Evolutionary conservation across 92 coral and sea anemone species (phyloP).

Genomic region (Nematostella vectensis): DNA sequence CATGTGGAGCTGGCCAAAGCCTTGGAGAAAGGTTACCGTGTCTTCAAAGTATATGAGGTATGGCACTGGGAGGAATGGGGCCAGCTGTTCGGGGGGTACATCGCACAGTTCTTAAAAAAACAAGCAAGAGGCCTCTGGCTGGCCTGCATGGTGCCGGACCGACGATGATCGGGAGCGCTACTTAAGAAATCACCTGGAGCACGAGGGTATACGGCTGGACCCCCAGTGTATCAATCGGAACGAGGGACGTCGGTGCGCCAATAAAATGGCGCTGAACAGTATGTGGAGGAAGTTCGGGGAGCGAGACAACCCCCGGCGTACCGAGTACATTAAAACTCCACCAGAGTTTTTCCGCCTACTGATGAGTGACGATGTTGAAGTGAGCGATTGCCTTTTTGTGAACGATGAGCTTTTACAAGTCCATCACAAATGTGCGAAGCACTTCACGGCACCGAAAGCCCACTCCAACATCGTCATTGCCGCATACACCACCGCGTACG

Average conservation of each 20-base stretch:
- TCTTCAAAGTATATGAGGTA: constrained; percentile 22
- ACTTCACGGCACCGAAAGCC: constrained; percentile 14
- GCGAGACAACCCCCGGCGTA: constrained; percentile 26
- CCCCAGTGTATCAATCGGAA: constrained; percentile 17
- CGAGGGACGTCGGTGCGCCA: too few species aligned
- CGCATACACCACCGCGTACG: constrained; percentile 30
- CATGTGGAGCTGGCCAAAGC: constrained; percentile 30
- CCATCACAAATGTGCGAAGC: background rate
- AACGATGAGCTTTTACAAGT: constrained; percentile 21
- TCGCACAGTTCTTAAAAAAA: constrained; percentile 43
- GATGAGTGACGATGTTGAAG: constrained; percentile 13
- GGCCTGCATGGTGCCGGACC: constrained; percentile 18
- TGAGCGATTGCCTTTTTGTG: constrained; percentile 25
- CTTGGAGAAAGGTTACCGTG: constrained; percentile 16
- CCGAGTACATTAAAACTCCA: constrained; percentile 27
- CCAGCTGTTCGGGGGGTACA: constrained; percentile 24
- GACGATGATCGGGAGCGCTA: constrained; percentile 24
- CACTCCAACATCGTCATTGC: constrained; percentile 24
- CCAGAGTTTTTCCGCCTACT: constrained; percentile 30
- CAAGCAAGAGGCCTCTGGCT: constrained; percentile 43
- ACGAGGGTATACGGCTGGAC: constrained; percentile 39
- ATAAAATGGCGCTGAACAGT: constrained; percentile 35
- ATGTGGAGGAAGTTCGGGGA: constrained; percentile 39
- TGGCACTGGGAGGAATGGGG: constrained; percentile 33
- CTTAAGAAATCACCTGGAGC: constrained; percentile 10